These are phyloP conservation scores for Rissa tridactyla DNA, from an alignment of 2,113 vertebrate genomes.

Conservation along the genomic window DNA sequence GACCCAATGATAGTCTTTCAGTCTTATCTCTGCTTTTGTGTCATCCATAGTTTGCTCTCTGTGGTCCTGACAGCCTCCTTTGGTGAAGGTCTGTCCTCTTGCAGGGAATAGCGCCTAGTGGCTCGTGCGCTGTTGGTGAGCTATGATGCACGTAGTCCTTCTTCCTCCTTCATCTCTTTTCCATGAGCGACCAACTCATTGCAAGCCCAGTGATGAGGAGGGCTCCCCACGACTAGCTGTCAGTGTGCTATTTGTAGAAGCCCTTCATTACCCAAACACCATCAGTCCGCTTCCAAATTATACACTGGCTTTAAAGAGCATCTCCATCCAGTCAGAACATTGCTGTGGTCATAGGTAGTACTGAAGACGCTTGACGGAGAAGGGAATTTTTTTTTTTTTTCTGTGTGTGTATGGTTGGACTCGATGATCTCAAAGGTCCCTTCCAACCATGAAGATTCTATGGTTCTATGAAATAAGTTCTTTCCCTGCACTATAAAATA, in stretches of 20 bases:
- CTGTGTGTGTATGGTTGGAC: too few species aligned
- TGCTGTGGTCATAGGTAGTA: rapidly evolving
- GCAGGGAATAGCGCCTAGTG: background rate
- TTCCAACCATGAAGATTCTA: too few species aligned
- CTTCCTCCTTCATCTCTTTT: background rate
- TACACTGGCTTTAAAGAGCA: background rate
- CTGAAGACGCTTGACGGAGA: too few species aligned
- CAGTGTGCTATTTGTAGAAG: background rate
- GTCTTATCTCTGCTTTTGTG: background rate
- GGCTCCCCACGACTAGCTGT: rapidly evolving
- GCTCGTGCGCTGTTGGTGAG: rapidly evolving
- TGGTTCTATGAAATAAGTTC: background rate
- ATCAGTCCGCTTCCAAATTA: background rate
- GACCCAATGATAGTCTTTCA: background rate
- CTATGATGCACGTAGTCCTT: rapidly evolving
- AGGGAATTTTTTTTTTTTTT: background rate
- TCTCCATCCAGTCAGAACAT: background rate
- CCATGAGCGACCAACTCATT: background rate
- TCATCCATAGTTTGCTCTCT: background rate
- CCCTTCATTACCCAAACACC: background rate
- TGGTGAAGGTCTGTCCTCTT: background rate
- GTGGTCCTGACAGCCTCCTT: background rate
- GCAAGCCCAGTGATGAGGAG: background rate
- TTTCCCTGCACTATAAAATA: background rate
- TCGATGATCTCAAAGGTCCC: too few species aligned